Conservation (phyloP, 2,113 vertebrate genomes). For the Trematocara marginatum region DNA sequence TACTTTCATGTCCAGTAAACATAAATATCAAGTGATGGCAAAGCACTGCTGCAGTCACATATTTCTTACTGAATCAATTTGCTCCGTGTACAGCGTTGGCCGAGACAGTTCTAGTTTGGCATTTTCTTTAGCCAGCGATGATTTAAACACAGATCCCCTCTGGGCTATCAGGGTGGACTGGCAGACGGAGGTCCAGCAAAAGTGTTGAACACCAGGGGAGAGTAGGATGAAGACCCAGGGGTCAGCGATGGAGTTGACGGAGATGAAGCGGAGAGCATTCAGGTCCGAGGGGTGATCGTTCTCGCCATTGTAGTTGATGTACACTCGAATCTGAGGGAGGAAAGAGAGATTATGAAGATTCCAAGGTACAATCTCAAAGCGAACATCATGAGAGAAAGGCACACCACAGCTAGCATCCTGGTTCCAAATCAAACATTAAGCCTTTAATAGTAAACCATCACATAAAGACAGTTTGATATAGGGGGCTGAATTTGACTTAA, state of each 20-base stretch:
- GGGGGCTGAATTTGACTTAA: neutral
- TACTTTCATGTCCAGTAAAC: slow-evolving; percentile 17
- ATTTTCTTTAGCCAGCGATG: slow-evolving; percentile 15
- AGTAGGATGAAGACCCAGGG: slow-evolving; percentile 92
- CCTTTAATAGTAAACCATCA: neutral
- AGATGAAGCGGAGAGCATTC: slow-evolving; percentile 82
- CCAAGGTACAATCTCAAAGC: neutral
- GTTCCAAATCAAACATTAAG: neutral
- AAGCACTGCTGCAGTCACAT: slow-evolving; percentile 1
- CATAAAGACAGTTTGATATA: neutral
- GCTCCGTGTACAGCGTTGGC: neutral
- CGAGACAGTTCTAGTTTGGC: neutral
- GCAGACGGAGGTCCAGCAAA: slow-evolving; percentile 74
- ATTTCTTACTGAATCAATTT: neutral
- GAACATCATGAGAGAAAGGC: neutral
- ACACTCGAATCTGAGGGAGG: slow-evolving; percentile 80
- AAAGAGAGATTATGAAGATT: neutral
- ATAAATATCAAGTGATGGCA: neutral
- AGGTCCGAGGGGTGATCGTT: slow-evolving; percentile 68
- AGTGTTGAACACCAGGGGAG: slow-evolving; percentile 78
- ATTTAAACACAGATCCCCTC: slow-evolving; percentile 26
- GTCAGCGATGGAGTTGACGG: slow-evolving; percentile 87
- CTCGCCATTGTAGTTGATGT: slow-evolving; percentile 65
- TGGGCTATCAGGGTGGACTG: neutral
- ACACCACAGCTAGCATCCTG: neutral